These are phyloP conservation scores for Dinoponera quadriceps DNA, from an alignment of 1,140 invertebrate species.

Conservation along the genomic window DNA sequence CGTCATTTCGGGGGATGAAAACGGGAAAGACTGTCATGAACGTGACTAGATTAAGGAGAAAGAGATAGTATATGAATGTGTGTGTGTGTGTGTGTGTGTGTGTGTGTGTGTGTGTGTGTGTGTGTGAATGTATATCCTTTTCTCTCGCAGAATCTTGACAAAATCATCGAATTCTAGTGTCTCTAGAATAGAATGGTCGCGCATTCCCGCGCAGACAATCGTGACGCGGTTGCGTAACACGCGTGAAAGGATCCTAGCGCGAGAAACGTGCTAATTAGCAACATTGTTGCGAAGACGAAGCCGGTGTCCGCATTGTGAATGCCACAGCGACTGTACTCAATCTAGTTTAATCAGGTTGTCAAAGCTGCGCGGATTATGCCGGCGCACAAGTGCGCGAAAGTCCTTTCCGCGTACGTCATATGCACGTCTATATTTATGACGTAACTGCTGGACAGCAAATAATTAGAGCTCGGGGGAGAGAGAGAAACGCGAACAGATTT, in stretches of 20 bases:
- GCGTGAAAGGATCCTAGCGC: background rate
- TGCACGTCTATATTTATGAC: background rate
- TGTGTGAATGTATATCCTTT: no score
- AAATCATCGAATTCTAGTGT: no score
- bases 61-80: no score
- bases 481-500: no score
- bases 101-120: no score
- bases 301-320: slow-evolving; percentile 36
- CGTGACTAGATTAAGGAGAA: no score
- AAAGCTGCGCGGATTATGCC: slow-evolving; percentile 49
- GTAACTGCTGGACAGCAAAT: background rate
- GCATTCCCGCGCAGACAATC: background rate
- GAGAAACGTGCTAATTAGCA: slow-evolving; percentile 34
- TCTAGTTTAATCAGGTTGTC: slow-evolving; percentile 47
- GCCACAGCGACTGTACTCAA: slow-evolving; percentile 18
- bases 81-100: no score
- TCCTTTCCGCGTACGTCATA: background rate
- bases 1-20: background rate
- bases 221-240: background rate
- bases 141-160: no score
- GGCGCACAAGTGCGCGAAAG: slow-evolving; percentile 1
- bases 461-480: background rate
- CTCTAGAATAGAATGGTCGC: background rate
- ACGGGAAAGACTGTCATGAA: no score
- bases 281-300: slow-evolving; percentile 33